Evolutionary conservation across 2,113 vertebrate genomes (phyloP).

Genomic region (Paradoxurus hermaphroditus): DNA sequence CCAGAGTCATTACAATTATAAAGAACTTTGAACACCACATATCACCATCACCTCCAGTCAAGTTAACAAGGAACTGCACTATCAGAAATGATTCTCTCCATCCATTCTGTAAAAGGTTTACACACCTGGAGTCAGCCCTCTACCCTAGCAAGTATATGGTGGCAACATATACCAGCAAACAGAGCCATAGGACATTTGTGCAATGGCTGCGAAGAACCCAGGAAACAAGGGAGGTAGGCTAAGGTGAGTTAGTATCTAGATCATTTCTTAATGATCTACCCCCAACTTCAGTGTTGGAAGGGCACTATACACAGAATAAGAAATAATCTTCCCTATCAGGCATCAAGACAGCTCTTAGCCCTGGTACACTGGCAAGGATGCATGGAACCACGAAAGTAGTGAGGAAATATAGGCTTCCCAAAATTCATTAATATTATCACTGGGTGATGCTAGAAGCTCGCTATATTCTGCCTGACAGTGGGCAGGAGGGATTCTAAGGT

Average conservation of each 20-base stretch:
- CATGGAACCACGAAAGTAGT: neutral
- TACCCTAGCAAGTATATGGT: neutral
- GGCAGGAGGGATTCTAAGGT: neutral
- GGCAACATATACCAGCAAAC: neutral
- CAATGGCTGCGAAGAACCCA: neutral
- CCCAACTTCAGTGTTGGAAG: neutral
- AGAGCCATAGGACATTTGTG: neutral
- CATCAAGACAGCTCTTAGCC: neutral
- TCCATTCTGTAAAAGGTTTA: neutral
- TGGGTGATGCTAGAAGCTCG: neutral
- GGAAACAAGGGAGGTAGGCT: neutral
- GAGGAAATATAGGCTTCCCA: neutral
- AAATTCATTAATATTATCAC: neutral
- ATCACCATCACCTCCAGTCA: neutral
- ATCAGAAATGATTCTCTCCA: neutral
- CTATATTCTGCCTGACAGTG: neutral
- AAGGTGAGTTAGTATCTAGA: neutral
- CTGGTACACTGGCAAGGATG: neutral
- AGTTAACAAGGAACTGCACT: neutral
- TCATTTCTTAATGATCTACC: neutral
- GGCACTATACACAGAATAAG: neutral
- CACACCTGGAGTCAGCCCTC: neutral
- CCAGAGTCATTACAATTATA: neutral
- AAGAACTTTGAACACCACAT: neutral
- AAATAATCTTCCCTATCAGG: neutral